Conservation (phyloP, 2,888 invertebrate genomes). For the Cheilosia soror region DNA sequence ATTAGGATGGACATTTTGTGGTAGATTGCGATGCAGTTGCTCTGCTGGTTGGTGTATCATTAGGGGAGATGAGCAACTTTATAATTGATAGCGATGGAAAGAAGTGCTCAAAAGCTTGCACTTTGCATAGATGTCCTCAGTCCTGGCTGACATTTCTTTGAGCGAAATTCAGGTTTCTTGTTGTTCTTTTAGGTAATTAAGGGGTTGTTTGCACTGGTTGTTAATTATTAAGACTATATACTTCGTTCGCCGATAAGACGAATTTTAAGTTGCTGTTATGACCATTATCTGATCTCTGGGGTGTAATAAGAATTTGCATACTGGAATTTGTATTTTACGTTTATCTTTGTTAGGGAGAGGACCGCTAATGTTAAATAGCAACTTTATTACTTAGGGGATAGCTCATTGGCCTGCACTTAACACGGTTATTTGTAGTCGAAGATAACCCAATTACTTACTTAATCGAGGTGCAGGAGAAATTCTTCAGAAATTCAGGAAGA, state of each 20-base stretch:
- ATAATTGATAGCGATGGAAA: constrained; percentile 51
- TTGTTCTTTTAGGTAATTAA: constrained; percentile 36
- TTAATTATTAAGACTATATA: constrained; percentile 47
- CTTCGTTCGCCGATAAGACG: constrained; percentile 14
- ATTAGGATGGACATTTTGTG: constrained; percentile 68
- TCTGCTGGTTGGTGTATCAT: constrained; percentile 48
- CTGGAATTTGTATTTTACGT: not conserved
- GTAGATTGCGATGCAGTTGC: constrained; percentile 42
- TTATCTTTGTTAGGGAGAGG: too few relatives aligned
- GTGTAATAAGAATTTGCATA: constrained; percentile 30
- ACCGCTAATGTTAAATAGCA: too few relatives aligned
- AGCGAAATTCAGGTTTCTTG: constrained; percentile 38
- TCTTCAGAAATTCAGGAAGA: too few relatives aligned
- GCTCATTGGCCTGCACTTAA: too few relatives aligned
- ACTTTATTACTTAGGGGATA: too few relatives aligned
- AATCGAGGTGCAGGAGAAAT: too few relatives aligned
- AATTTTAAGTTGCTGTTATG: constrained; percentile 33
- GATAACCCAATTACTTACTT: too few relatives aligned
- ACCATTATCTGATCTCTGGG: constrained; percentile 15
- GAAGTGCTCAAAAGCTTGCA: not conserved
- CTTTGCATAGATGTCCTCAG: not conserved
- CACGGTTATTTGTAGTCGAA: too few relatives aligned
- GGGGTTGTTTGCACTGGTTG: constrained; percentile 47
- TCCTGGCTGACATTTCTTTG: constrained; percentile 46
- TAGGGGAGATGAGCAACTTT: constrained; percentile 49